phyloP scores from a whole-genome alignment of 2,797 vertebrate species.

The Hafferia zeledoni region DNA sequence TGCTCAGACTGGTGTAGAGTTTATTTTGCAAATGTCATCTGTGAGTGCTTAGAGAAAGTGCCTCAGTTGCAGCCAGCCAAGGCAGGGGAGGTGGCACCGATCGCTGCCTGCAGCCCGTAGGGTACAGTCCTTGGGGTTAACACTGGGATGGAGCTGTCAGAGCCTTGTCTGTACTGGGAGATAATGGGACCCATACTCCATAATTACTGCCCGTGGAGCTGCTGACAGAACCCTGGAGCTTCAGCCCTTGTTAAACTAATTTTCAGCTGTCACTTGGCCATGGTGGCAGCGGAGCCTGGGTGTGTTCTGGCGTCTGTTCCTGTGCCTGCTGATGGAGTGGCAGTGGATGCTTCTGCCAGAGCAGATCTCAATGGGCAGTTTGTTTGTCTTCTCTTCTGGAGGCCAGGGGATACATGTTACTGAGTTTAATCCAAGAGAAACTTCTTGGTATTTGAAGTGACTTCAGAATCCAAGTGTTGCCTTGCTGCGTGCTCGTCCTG shows the following conservation, averaged over 20 bases:
- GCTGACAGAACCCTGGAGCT: constrained; percentile 50
- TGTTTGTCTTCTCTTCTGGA: neutral
- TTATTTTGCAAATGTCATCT: neutral
- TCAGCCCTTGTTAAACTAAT: neutral
- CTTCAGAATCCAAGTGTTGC: neutral
- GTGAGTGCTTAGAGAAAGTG: neutral
- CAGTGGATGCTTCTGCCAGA: neutral
- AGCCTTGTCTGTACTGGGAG: neutral
- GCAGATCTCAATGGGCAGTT: neutral
- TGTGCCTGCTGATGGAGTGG: neutral
- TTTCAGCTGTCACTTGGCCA: constrained; percentile 32
- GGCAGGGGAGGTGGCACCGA: neutral
- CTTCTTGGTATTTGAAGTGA: neutral
- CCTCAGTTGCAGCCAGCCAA: neutral
- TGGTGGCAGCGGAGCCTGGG: neutral
- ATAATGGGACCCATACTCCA: constrained; percentile 16
- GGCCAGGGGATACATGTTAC: neutral
- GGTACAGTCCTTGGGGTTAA: neutral
- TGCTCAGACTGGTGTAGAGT: neutral
- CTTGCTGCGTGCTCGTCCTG: neutral
- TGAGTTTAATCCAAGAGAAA: neutral
- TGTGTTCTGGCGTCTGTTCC: neutral
- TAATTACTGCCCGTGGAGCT: constrained; percentile 24
- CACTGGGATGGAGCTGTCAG: constrained; percentile 17
- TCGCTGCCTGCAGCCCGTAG: neutral